A percentile compares a stretch with the other conserved stretches of the same genome.
These are phyloP conservation scores for Conger conger DNA, from an alignment of 2,113 vertebrate species.

Conservation along the genomic window DNA sequence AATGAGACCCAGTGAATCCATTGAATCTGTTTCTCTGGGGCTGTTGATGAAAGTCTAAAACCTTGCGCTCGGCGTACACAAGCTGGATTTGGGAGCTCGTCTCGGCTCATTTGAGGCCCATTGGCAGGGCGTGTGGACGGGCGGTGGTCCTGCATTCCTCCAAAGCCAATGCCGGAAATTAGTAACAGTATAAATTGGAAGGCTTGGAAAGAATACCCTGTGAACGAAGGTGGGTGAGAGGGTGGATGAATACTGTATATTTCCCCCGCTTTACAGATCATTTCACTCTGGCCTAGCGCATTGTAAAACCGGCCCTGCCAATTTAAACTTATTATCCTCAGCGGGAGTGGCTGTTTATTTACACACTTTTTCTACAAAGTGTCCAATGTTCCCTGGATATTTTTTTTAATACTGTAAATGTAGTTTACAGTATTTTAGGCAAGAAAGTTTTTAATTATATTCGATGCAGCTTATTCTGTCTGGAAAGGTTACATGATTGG, in stretches of 20 bases:
- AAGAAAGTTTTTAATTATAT: neutral
- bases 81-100: neutral
- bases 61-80: neutral
- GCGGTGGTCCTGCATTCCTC: neutral
- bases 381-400: constrained; percentile 10
- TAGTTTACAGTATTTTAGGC: constrained; percentile 43
- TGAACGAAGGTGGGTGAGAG: neutral
- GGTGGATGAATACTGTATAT: neutral
- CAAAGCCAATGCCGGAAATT: neutral
- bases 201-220: constrained; percentile 16
- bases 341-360: constrained; percentile 27
- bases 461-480: neutral
- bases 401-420: constrained; percentile 13
- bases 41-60: neutral
- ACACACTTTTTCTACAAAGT: constrained; percentile 28
- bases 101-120: neutral
- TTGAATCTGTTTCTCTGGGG: neutral
- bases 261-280: constrained; percentile 11
- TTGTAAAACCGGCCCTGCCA: constrained; percentile 36
- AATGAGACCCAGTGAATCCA: neutral
- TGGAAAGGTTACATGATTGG: neutral
- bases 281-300: constrained; percentile 28
- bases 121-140: neutral
- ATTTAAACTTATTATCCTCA: constrained; percentile 43
- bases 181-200: constrained; percentile 30